phyloP scores from a whole-genome alignment of 2,888 invertebrate species.

The Sphinx pinastri region DNA sequence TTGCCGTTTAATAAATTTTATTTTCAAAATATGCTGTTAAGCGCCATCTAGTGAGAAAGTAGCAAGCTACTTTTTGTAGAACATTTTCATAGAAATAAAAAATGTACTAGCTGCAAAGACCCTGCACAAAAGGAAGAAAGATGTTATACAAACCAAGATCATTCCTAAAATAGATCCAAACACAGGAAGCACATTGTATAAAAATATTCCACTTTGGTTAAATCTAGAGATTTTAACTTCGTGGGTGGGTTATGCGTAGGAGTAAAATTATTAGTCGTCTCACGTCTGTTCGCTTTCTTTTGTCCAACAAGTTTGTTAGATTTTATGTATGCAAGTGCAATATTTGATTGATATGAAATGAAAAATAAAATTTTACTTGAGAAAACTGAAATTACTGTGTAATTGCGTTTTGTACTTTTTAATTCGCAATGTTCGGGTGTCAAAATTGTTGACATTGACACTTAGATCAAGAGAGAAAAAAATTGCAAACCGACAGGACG shows the following conservation, averaged over 20 bases:
- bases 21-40: too few relatives aligned
- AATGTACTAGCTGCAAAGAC: too few relatives aligned
- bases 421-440: constrained; percentile 23
- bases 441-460: constrained; percentile 43
- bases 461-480: constrained; percentile 36
- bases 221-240: constrained; percentile 26
- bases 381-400: neutral
- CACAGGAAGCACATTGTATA: constrained; percentile 35
- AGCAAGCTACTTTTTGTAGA: too few relatives aligned
- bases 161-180: constrained; percentile 22
- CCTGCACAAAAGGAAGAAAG: too few relatives aligned
- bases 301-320: neutral
- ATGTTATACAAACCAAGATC: neutral
- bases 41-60: too few relatives aligned
- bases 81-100: too few relatives aligned
- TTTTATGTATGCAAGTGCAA: neutral
- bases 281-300: neutral
- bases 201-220: constrained; percentile 37
- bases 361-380: too few relatives aligned
- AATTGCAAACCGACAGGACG: constrained; percentile 29
- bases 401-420: constrained; percentile 22
- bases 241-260: constrained; percentile 43
- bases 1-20: too few relatives aligned
- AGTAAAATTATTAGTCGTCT: constrained; percentile 33
- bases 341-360: neutral